phyloP scores from a whole-genome alignment of 2,113 vertebrate genomes.

The Periophthalmus modestus region DNA sequence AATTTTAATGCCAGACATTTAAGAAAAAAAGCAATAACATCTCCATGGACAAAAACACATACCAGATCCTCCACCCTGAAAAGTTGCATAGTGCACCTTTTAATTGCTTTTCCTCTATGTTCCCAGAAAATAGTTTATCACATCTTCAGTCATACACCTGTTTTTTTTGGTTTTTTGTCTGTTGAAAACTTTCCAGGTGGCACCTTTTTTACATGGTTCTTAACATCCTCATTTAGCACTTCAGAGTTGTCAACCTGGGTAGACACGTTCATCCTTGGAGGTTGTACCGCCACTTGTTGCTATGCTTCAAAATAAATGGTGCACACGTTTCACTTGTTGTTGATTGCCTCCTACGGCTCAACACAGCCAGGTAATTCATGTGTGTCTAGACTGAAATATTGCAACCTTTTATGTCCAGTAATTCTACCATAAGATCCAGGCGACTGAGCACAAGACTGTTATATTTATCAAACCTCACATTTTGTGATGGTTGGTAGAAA shows the following conservation, averaged over 20 bases:
- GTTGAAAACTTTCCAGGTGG: conserved; percentile 2
- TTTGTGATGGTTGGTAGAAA: neutral
- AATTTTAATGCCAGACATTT: too few species aligned
- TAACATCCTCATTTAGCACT: neutral
- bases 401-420: conserved; percentile 4
- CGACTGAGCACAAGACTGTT: neutral
- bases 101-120: neutral
- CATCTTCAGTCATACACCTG: neutral
- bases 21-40: too few species aligned
- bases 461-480: neutral
- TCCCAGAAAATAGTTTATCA: neutral
- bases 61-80: too few species aligned
- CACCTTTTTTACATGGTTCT: neutral
- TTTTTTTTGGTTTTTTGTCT: neutral
- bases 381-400: neutral
- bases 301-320: conserved; percentile 28
- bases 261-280: conserved; percentile 7
- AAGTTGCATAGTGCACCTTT: too few species aligned
- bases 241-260: neutral
- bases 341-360: conserved; percentile 15
- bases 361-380: conserved; percentile 14
- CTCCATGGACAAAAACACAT: too few species aligned
- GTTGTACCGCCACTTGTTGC: conserved; percentile 40
- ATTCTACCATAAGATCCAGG: neutral
- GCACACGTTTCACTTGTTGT: conserved; percentile 22